phyloP scores from a whole-genome alignment of 2,797 vertebrate species.

The Falco concolor region DNA sequence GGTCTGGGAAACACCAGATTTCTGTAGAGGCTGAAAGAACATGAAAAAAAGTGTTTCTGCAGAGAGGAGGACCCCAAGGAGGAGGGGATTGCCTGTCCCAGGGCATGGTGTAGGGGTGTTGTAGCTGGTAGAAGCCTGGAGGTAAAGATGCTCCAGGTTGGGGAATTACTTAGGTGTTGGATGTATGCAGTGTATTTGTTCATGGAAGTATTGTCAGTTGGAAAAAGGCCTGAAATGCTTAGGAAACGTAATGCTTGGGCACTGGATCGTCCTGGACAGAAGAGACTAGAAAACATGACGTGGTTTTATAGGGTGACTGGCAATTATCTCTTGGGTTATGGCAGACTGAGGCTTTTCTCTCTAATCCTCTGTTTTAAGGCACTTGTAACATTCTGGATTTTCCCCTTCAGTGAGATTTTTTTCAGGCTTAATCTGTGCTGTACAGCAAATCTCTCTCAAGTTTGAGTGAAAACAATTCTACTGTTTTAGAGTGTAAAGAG shows the following conservation, averaged over 20 bases:
- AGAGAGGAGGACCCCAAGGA: neutral
- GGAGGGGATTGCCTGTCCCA: neutral
- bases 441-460: constrained; percentile 27
- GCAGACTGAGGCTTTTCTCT: neutral
- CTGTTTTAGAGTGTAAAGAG: neutral
- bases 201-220: neutral
- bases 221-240: neutral
- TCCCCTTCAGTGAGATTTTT: constrained; percentile 8
- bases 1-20: neutral
- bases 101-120: neutral
- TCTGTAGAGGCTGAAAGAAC: neutral
- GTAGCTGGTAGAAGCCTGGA: neutral
- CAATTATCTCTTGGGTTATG: neutral
- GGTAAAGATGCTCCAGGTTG: neutral
- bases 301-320: neutral
- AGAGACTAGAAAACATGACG: neutral
- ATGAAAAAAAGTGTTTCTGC: neutral
- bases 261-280: neutral
- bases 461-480: constrained; percentile 24
- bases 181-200: neutral
- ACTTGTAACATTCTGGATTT: constrained; percentile 26
- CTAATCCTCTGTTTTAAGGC: constrained; percentile 27
- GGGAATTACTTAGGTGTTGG: neutral
- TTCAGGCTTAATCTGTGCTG: constrained; percentile 1
- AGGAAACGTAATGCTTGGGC: neutral